Percentiles rank a stretch among this genome's conserved stretches.
Evolutionary conservation across 1,140 invertebrate genomes (phyloP).

Genomic region (Macrocentrus cingulum): DNA sequence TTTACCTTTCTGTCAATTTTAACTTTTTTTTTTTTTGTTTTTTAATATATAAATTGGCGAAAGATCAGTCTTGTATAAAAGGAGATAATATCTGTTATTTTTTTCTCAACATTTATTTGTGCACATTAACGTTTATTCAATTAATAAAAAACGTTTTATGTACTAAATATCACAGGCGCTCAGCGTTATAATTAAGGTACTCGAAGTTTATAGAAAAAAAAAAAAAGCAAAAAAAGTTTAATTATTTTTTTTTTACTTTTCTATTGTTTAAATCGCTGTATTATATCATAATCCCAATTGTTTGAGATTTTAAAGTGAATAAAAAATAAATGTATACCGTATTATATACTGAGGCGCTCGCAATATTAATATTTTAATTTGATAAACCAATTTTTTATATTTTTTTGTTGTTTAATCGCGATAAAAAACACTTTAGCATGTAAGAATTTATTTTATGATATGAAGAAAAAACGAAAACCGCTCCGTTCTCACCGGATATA

Average conservation of each 20-base stretch:
- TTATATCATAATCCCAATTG: too few species aligned
- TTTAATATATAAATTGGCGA: slow-evolving; percentile 57
- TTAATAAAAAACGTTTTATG: slow-evolving; percentile 50
- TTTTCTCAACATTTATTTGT: slow-evolving; percentile 54
- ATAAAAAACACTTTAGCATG: neutral
- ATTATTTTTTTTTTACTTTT: too few species aligned
- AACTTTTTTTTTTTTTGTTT: slow-evolving; percentile 38
- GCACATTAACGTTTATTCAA: slow-evolving; percentile 47
- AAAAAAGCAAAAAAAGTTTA: neutral
- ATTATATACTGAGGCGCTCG: slow-evolving; percentile 36
- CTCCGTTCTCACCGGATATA: neutral
- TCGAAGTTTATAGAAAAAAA: slow-evolving; percentile 33
- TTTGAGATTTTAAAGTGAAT: too few species aligned
- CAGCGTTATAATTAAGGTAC: slow-evolving; percentile 51
- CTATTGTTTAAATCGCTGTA: too few species aligned
- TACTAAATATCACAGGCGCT: slow-evolving; percentile 59
- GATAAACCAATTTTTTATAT: too few species aligned
- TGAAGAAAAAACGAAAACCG: neutral
- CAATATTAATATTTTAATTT: slow-evolving; percentile 16
- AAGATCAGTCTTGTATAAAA: slow-evolving; percentile 44
- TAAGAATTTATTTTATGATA: neutral
- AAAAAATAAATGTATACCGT: slow-evolving; percentile 20
- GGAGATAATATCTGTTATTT: slow-evolving; percentile 42
- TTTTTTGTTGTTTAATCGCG: slow-evolving; percentile 3
- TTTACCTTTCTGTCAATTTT: too few species aligned